Conservation (phyloP, 1,140 invertebrate genomes). For the Colletes latitarsis region DNA sequence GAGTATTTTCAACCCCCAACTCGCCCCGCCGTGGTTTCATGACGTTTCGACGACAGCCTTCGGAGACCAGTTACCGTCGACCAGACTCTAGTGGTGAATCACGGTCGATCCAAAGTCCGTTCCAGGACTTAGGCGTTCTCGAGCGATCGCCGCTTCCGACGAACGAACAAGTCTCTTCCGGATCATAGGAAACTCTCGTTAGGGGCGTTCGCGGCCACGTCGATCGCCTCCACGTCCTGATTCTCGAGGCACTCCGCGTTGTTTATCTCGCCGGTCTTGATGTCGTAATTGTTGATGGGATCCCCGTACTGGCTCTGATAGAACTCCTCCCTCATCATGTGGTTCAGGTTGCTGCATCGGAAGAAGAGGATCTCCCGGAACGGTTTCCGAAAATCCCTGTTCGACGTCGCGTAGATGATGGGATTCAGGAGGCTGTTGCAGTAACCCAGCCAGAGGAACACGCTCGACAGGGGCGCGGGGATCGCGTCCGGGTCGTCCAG, state of each 20-base stretch:
- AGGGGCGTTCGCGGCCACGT: conserved; percentile 65
- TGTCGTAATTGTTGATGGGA: conserved; percentile 81
- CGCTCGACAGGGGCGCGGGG: conserved; percentile 82
- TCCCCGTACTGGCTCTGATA: conserved; percentile 95
- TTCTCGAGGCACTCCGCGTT: conserved; percentile 63
- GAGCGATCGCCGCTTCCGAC: not conserved
- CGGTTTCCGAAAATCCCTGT: conserved; percentile 95
- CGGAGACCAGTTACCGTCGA: too few species aligned
- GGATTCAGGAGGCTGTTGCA: conserved; percentile 96
- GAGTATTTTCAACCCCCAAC: not conserved
- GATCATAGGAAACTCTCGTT: conserved; percentile 80
- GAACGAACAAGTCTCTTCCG: not conserved
- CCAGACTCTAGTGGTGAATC: not conserved
- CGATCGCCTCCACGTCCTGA: conserved; percentile 51
- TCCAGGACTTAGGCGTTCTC: not conserved
- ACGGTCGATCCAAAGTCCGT: not conserved
- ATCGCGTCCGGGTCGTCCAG: conserved; percentile 84
- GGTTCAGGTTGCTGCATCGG: conserved; percentile 92
- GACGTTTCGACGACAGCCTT: too few species aligned
- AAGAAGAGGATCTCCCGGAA: conserved; percentile 95
- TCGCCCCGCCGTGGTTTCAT: not conserved
- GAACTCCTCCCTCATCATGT: conserved; percentile 95
- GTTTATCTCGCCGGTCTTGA: conserved; percentile 70
- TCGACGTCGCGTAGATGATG: conserved; percentile 95
- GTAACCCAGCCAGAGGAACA: conserved; percentile 95